Percentiles rank a stretch among this genome's conserved stretches.
Conservation (phyloP, 1,140 invertebrate species). For the Harpegnathos saltator region DNA sequence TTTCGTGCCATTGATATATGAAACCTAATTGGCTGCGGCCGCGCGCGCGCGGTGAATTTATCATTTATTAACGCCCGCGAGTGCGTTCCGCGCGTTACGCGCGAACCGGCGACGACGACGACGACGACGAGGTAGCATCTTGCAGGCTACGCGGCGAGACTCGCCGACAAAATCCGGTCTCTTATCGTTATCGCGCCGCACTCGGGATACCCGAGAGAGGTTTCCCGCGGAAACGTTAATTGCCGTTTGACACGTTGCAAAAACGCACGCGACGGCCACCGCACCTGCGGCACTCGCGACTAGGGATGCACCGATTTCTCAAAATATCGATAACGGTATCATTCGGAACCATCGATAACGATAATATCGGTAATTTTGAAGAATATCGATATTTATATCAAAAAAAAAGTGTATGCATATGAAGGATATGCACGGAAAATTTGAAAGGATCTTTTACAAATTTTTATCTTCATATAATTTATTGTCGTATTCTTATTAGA, state of each 20-base stretch:
- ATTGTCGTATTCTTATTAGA: no score
- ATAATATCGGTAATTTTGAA: no score
- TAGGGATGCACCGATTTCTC: no score
- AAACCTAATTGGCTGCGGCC: slow-evolving; percentile 24
- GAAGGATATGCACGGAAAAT: no score
- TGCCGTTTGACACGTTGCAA: slow-evolving; percentile 9
- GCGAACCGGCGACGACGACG: background rate
- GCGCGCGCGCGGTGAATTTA: background rate
- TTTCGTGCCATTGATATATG: slow-evolving; percentile 31
- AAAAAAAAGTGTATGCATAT: no score
- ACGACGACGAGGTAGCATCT: no score
- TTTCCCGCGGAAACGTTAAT: slow-evolving; percentile 49
- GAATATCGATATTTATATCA: no score
- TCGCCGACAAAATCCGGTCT: slow-evolving; percentile 28
- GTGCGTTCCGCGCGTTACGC: slow-evolving; percentile 22
- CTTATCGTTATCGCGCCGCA: slow-evolving; percentile 36
- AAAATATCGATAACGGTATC: no score
- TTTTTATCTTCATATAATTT: no score
- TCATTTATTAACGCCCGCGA: slow-evolving; percentile 43
- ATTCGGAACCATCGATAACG: no score
- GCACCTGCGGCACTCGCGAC: background rate
- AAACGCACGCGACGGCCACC: slow-evolving; percentile 18
- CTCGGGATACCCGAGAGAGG: slow-evolving; percentile 19
- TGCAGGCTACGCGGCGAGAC: background rate
- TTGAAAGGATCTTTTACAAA: no score